phyloP scores from a whole-genome alignment of 2,888 invertebrate genomes.

The Ctena decussata region DNA sequence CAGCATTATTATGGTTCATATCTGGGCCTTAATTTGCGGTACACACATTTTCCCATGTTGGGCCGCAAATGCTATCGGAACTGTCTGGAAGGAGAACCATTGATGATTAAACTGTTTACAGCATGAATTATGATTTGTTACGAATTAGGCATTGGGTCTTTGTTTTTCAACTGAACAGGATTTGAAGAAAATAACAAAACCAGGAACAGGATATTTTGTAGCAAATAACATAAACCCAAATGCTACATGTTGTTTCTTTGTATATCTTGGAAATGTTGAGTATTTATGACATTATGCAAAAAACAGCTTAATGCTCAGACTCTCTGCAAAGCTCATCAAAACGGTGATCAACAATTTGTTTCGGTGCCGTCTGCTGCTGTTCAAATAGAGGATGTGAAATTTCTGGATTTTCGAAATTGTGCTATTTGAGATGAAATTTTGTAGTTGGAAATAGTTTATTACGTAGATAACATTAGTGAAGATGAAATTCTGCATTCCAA shows the following conservation, averaged over 20 bases:
- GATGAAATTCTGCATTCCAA: constrained; percentile 75
- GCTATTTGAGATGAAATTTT: not conserved
- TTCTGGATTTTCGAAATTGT: not conserved
- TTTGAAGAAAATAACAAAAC: not conserved
- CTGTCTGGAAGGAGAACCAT: too few relatives aligned
- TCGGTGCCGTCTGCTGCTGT: not conserved
- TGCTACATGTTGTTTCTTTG: not conserved
- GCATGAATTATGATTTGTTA: not conserved
- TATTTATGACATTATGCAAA: not conserved
- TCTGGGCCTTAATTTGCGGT: too few relatives aligned
- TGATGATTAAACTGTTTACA: too few relatives aligned
- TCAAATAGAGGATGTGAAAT: not conserved
- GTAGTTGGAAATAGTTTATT: too few relatives aligned
- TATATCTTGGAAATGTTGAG: not conserved
- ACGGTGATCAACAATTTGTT: not conserved
- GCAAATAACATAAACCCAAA: too few relatives aligned
- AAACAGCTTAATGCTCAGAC: not conserved
- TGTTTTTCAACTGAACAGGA: not conserved
- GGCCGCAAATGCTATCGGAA: too few relatives aligned
- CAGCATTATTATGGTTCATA: too few relatives aligned
- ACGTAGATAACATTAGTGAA: constrained; percentile 1
- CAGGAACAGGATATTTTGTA: too few relatives aligned
- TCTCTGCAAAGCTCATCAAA: constrained; percentile 1
- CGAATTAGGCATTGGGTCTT: not conserved
- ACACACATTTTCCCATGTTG: too few relatives aligned